Conservation (phyloP, 1,140 invertebrate species). For the Apis dorsata region DNA sequence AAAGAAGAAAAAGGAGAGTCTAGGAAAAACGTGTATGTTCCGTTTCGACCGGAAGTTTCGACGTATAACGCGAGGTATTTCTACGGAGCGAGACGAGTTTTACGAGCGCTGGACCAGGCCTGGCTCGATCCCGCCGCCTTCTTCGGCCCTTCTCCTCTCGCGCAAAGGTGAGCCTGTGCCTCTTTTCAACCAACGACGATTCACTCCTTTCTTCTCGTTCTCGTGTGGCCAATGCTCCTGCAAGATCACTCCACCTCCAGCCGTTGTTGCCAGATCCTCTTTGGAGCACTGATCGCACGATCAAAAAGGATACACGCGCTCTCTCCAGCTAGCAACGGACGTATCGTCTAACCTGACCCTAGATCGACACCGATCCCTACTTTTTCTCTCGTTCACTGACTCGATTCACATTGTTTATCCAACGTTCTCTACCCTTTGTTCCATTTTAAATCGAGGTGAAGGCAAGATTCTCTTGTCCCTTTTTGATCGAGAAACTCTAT, state of each 20-base stretch:
- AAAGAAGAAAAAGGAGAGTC: too few relatives aligned
- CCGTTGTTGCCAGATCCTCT: slow-evolving; percentile 74
- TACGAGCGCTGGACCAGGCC: slow-evolving; percentile 58
- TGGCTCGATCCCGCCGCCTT: slow-evolving; percentile 44
- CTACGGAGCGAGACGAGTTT: slow-evolving; percentile 52
- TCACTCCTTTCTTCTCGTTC: slow-evolving; percentile 31
- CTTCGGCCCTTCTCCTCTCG: slow-evolving; percentile 29
- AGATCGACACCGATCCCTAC: not conserved
- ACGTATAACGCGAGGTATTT: slow-evolving; percentile 36
- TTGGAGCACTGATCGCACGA: slow-evolving; percentile 61
- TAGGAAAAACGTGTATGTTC: slow-evolving; percentile 10
- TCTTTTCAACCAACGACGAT: slow-evolving; percentile 7
- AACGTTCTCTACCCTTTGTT: slow-evolving; percentile 2
- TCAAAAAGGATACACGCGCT: slow-evolving; percentile 60
- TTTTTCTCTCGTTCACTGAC: not conserved
- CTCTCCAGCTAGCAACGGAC: slow-evolving; percentile 36
- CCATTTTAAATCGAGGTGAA: slow-evolving; percentile 6
- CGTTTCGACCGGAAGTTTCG: slow-evolving; percentile 39
- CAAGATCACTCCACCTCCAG: slow-evolving; percentile 68
- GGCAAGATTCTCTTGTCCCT: not conserved
- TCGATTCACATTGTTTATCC: not conserved
- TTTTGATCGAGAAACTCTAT: not conserved
- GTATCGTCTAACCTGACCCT: not conserved
- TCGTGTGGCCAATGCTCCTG: slow-evolving; percentile 64
- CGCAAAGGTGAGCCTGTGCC: not conserved